Percentiles rank a stretch among this genome's conserved stretches.
Evolutionary conservation across 2,113 vertebrate genomes (phyloP).

Genomic region (Lepus timidus): DNA sequence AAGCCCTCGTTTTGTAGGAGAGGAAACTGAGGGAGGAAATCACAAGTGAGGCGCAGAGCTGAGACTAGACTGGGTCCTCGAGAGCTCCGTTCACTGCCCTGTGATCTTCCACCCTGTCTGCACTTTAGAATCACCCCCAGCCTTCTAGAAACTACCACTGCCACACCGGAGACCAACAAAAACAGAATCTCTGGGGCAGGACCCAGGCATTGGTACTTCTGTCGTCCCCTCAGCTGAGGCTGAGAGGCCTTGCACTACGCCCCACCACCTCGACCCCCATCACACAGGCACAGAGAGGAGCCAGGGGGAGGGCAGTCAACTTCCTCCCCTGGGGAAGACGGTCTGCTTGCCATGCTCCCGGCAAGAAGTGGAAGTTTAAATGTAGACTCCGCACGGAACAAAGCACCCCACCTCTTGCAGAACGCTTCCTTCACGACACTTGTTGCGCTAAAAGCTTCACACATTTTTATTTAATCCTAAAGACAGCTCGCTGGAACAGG

Average conservation of each 20-base stretch:
- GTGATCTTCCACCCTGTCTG: neutral
- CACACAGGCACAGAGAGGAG: neutral
- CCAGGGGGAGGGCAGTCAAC: fast-evolving
- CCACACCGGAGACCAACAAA: neutral
- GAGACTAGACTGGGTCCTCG: neutral
- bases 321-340: neutral
- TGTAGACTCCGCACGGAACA: neutral
- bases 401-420: neutral
- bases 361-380: neutral
- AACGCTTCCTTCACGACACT: neutral
- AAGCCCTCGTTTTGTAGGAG: neutral
- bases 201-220: neutral
- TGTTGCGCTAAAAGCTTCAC: neutral
- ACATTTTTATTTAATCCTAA: neutral
- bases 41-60: neutral
- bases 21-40: neutral
- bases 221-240: neutral
- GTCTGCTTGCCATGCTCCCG: neutral
- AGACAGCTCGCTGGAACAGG: neutral
- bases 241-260: neutral
- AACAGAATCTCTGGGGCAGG: neutral
- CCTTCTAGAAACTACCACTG: neutral
- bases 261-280: neutral
- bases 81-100: neutral
- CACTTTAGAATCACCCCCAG: neutral